Base-by-base conservation (phyloP, 2,888 invertebrate genomes). In the Lasiommata megera region DNA sequence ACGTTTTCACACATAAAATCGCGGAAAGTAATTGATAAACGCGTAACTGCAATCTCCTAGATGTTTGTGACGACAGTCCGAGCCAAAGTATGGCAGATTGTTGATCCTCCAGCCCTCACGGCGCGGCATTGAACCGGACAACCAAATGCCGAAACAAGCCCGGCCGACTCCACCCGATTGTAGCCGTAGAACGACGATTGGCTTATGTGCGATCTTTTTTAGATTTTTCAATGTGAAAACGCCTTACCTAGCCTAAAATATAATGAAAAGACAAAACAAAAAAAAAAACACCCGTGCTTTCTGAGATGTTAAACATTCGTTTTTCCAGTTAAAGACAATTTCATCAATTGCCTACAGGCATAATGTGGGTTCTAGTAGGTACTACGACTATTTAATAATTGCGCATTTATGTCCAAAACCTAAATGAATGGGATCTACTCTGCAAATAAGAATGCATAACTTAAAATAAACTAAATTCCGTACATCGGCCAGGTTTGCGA, bases 311-410 rank as follows among this genome's bases (percentile, higher is more conserved):
- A 36, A 23, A 23, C 48, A 23, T 48, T 51, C 50, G 3, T 16
- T 38, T 38, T 36, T 7, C 28, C 37, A 38, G 16, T 23, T 14
- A 18, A 40, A 38, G 29, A 38, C 38, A 28, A 36, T 40, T 50
- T 50, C 29, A 7, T 29, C 9, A n/a, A 29, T 36, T 16, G 17
- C 23, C 14, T 41, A 17, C 28, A n/a, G n/a, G 7, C 17, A 28
- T 28, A 37, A 34, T 34, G 11, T 46, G 6, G 18, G 18, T n/a
- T 41, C 9, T 18, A 31, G 3, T 18, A 48, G 18, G 34, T 7
- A 8, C 3, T 40, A 51, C 38, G 38, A 56, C 28, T 54, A 48
- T 34, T n/a, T 54, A 11, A 54, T 56, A 56, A 60, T 48, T 60
- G 56, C 60, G 60, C 56, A 56, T 56, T 34, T 56, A 56, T 28